Evolutionary conservation across 2,797 vertebrate species (phyloP), one percentile per base, ranked within the genome.

Genomic region (Sebastes kiyomatsui): DNA sequence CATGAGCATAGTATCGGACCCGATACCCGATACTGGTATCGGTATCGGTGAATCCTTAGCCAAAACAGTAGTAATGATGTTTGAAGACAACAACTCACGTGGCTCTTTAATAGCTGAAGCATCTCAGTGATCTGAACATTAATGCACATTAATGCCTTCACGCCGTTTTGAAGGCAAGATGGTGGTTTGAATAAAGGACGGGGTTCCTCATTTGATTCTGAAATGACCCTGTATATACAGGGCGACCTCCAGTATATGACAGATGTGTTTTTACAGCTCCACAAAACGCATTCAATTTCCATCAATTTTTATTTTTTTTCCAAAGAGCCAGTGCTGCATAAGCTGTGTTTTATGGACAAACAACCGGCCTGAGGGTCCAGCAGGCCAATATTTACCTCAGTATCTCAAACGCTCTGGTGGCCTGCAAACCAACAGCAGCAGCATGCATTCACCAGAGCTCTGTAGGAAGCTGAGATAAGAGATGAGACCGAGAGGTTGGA

Each of bases 331-430:
- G 68, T 58, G 72, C 75, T 49, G 67, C 66, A 68, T 60, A 6
- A 56, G 56, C 35, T 70, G 52, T 27, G 35, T 66, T 74, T 86
- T 82, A 72, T 59, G 62, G 68, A 76, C 49, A 77, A 80, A 79
- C 75, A 79, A 27, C 22, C 28, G 27, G 12, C 56, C 67, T 4
- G 52, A 74, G 67, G 74, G 61, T 77, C 56, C 76, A 71, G 30
- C 30, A 33, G 67, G 59, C n/a, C 71, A 88, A 78, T 85, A 72
- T 85, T 72, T 81, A 66, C 62, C 32, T 16, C 68, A 22, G 25
- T 27, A 42, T 74, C 46, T 59, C 59, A 49, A 59, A 60, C 14
- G 9, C 75, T 66, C 38, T 60, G 56, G 62, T 66, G 58, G 22
- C 69, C 49, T 64, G 49, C 46, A 79, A 80, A 81, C n/a, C 20